Conservation (phyloP, 2,113 vertebrate species). For the human (Homo sapiens) region GRCh38 chr15:69525501-69526000, state of each 20-base stretch:
- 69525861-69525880: background rate
- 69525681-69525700: background rate
- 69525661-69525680: background rate
- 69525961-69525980: background rate
- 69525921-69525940: background rate
- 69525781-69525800: background rate
- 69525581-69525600: background rate
- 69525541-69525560: background rate
- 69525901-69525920: background rate
- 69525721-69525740: background rate
- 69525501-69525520: background rate
- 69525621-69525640: background rate
- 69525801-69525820: background rate
- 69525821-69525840: background rate
- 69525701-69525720: background rate
- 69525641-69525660: background rate
- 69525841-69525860: background rate
- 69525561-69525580: background rate
- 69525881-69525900: background rate
- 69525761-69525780: background rate
- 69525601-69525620: background rate
- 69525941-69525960: background rate
- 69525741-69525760: background rate
- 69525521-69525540: background rate
- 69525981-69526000: background rate